A percentile compares a stretch with the other conserved stretches of the same genome.
Conservation (phyloP, 2,888 invertebrate species). For the Andrena bicolor region DNA sequence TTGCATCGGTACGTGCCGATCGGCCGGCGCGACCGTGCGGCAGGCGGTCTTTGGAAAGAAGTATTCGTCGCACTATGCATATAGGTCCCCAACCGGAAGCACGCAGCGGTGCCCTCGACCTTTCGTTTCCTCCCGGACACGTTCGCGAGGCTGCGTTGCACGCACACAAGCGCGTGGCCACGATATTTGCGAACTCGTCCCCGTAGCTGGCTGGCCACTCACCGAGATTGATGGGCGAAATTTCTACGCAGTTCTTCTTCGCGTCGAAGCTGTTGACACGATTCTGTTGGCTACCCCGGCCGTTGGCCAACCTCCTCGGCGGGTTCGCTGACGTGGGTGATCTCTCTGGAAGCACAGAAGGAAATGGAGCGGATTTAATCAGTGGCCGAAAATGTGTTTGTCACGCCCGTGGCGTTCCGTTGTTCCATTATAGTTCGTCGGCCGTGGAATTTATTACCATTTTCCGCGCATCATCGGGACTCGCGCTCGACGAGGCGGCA, state of each 20-base stretch:
- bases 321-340: slow-evolving; percentile 79
- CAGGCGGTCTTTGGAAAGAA: slow-evolving; percentile 36
- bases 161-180: not conserved
- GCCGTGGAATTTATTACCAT: slow-evolving; percentile 55
- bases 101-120: slow-evolving; percentile 67
- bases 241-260: slow-evolving; percentile 79
- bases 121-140: slow-evolving; percentile 49
- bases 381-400: not conserved
- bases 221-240: slow-evolving; percentile 81
- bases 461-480: slow-evolving; percentile 59
- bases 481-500: slow-evolving; percentile 36
- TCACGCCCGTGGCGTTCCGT: slow-evolving; percentile 27
- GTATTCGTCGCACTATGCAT: slow-evolving; percentile 11
- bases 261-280: slow-evolving; percentile 79
- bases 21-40: not conserved
- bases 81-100: slow-evolving; percentile 64
- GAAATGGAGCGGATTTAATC: not conserved
- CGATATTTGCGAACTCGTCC: slow-evolving; percentile 29
- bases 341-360: slow-evolving; percentile 76
- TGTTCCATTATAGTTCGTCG: slow-evolving; percentile 43
- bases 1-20: not conserved
- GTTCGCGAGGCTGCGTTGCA: slow-evolving; percentile 14
- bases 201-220: slow-evolving; percentile 57
- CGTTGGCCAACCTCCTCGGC: slow-evolving; percentile 79
- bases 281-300: slow-evolving; percentile 76